phyloP scores from a whole-genome alignment of 2,797 vertebrate species.

The Gastrophryne carolinensis region DNA sequence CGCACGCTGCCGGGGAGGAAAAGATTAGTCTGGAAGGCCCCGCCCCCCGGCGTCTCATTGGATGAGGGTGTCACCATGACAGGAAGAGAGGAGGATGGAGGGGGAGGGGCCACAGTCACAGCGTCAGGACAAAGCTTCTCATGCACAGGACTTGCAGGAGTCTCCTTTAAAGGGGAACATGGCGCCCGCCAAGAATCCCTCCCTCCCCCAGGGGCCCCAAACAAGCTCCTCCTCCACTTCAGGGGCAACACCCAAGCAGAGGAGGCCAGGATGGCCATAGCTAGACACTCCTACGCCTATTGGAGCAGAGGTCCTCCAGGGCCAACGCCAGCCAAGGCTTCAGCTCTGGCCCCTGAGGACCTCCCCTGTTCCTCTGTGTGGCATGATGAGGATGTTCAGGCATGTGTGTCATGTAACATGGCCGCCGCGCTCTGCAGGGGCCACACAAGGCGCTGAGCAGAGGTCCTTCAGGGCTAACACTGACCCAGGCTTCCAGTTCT shows the following conservation, averaged over 20 bases:
- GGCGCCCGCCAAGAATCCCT: conserved; percentile 2
- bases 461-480: too few relatives aligned
- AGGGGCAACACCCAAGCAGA: neutral
- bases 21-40: neutral
- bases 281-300: too few relatives aligned
- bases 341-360: too few relatives aligned
- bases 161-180: conserved; percentile 92
- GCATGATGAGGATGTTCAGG: too few relatives aligned
- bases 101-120: conserved; percentile 68
- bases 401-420: too few relatives aligned
- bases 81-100: conserved; percentile 66
- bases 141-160: conserved; percentile 91
- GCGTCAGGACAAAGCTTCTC: conserved; percentile 72
- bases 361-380: too few relatives aligned
- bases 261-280: too few relatives aligned
- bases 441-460: too few relatives aligned
- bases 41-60: conserved; percentile 26
- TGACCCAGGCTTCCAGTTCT: too few relatives aligned
- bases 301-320: too few relatives aligned
- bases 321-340: too few relatives aligned
- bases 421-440: too few relatives aligned
- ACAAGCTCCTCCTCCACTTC: neutral
- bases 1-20: neutral
- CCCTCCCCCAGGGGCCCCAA: neutral
- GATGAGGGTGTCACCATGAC: conserved; percentile 59